These are phyloP conservation scores for Staurois parvus DNA, from an alignment of 2,797 vertebrate genomes.

Conservation along the genomic window DNA sequence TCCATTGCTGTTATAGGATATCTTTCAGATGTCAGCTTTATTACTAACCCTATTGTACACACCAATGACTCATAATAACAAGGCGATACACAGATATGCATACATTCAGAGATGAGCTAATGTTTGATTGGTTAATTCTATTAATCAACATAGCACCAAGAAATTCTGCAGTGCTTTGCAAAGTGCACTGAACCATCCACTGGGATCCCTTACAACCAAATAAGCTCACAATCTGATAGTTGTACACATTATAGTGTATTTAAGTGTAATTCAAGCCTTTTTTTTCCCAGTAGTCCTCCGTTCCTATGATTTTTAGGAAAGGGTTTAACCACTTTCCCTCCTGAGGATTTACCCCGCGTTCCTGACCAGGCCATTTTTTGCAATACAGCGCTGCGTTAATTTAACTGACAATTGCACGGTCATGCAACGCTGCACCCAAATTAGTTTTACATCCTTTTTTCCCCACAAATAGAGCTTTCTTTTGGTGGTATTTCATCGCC, in stretches of 20 bases:
- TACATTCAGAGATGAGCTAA: background rate
- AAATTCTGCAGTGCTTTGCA: background rate
- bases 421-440: too few species aligned
- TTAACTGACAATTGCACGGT: too few species aligned
- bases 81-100: background rate
- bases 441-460: too few species aligned
- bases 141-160: background rate
- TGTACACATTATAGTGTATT: background rate
- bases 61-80: conserved; percentile 15
- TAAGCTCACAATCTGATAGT: background rate
- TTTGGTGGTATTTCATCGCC: too few species aligned
- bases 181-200: background rate
- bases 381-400: too few species aligned
- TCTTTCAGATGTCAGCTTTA: conserved; percentile 3
- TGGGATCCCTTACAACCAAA: background rate
- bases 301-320: too few species aligned
- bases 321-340: too few species aligned
- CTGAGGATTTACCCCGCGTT: too few species aligned
- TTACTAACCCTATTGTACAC: conserved; percentile 11
- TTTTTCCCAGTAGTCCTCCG: too few species aligned
- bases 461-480: too few species aligned
- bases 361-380: too few species aligned
- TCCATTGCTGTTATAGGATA: conserved; percentile 25
- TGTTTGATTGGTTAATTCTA: background rate
- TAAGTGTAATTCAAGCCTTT: too few species aligned